Conservation (phyloP, 1,140 invertebrate genomes). For the Papilio aristodemus region DNA sequence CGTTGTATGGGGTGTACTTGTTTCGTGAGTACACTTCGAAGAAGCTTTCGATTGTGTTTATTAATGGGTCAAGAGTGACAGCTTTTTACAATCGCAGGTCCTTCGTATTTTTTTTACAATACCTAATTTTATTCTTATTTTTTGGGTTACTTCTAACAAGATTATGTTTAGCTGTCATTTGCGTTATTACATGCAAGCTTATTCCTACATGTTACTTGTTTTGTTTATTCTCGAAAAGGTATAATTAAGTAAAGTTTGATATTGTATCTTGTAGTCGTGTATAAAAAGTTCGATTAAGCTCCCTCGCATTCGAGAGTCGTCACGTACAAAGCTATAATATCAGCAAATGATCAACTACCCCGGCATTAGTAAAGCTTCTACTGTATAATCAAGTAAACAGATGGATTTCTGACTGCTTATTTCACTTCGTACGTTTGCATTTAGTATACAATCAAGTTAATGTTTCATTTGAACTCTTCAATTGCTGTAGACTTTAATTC, state of each 20-base stretch:
- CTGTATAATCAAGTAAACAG: conserved; percentile 3
- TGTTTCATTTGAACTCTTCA: conserved; percentile 8
- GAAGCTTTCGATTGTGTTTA: neutral
- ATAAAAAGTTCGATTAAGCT: neutral
- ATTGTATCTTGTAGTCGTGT: no score
- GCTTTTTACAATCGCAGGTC: neutral
- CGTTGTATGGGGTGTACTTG: neutral
- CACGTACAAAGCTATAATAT: neutral
- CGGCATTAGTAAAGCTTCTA: neutral
- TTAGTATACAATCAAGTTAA: neutral
- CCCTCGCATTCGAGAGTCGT: neutral
- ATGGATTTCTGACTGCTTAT: neutral
- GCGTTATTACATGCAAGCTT: no score
- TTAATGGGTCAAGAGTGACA: neutral
- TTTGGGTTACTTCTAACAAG: no score
- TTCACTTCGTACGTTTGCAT: neutral
- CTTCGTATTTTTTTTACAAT: no score
- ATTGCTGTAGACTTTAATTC: neutral
- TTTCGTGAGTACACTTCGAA: neutral
- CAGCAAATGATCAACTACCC: neutral
- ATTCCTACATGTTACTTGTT: no score
- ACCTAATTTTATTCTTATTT: no score
- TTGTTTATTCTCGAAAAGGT: no score
- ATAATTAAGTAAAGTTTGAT: no score
- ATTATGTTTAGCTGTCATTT: no score